phyloP scores from a whole-genome alignment of 2,888 invertebrate species.

The Drosophila siamana region DNA sequence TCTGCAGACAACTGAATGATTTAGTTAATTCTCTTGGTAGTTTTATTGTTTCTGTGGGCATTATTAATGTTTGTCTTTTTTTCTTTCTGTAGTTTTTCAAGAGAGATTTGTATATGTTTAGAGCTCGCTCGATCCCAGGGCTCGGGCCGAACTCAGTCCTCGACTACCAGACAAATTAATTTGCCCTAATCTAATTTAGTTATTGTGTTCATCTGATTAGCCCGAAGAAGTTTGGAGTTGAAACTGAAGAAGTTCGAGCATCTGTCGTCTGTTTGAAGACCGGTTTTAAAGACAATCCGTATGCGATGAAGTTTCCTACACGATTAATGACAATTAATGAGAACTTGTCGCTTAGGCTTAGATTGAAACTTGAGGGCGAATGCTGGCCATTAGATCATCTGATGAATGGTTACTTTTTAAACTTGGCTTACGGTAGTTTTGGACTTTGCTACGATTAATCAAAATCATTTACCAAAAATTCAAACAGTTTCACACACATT shows the following conservation, averaged over 20 bases:
- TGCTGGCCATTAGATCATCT: conserved; percentile 7
- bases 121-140: neutral
- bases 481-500: no score
- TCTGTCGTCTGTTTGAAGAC: conserved; percentile 15
- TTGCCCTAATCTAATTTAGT: conserved; percentile 63
- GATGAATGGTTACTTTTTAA: neutral
- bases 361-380: conserved; percentile 10
- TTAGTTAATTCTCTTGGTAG: conserved; percentile 48
- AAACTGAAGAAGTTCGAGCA: conserved; percentile 6
- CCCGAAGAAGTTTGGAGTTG: conserved; percentile 15
- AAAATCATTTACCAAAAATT: neutral
- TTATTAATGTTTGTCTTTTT: conserved; percentile 66
- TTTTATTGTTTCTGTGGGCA: conserved; percentile 37
- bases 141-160: conserved; percentile 2
- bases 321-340: conserved; percentile 33
- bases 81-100: neutral
- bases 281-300: conserved; percentile 11
- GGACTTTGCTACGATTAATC: conserved; percentile 4
- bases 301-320: conserved; percentile 6
- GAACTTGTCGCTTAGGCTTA: conserved; percentile 22
- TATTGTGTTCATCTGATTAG: conserved; percentile 65
- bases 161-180: conserved; percentile 58
- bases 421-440: no score
- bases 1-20: conserved; percentile 59
- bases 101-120: conserved; percentile 11